Evolutionary conservation across 1,140 invertebrate species (phyloP).

Genomic region (Drosophila navojoa): DNA sequence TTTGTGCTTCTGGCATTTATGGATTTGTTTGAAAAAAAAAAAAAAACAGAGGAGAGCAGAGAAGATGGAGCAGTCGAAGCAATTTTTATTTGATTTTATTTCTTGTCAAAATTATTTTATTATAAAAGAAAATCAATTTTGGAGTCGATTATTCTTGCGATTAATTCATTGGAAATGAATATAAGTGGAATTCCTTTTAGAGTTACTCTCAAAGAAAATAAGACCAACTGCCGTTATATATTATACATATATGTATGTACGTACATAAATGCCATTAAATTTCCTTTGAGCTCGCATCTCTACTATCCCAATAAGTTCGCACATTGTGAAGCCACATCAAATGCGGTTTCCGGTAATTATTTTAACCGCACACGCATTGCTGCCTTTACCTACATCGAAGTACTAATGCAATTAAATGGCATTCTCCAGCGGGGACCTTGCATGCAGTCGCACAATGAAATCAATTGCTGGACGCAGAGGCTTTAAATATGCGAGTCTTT

Average conservation of each 20-base stretch:
- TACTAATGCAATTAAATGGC: slow-evolving; percentile 39
- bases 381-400: background rate
- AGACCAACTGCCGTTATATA: too few relatives aligned
- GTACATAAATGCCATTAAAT: background rate
- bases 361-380: slow-evolving; percentile 1
- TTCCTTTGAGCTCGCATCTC: background rate
- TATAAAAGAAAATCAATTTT: too few relatives aligned
- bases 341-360: slow-evolving; percentile 2
- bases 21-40: slow-evolving; percentile 1
- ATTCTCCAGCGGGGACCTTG: slow-evolving; percentile 17
- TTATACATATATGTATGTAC: background rate
- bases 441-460: slow-evolving; percentile 12
- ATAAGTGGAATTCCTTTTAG: too few relatives aligned
- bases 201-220: too few relatives aligned
- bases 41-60: background rate
- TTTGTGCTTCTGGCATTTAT: slow-evolving; percentile 9
- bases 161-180: too few relatives aligned
- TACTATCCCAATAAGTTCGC: background rate
- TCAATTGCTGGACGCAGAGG: slow-evolving; percentile 8
- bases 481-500: background rate
- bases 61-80: background rate
- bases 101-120: background rate
- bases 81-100: slow-evolving; percentile 6
- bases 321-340: background rate
- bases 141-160: too few relatives aligned